A percentile compares a stretch with the other conserved stretches of the same genome.
Conservation (phyloP, 2,797 vertebrate species). For the Rhinatrema bivittatum region DNA sequence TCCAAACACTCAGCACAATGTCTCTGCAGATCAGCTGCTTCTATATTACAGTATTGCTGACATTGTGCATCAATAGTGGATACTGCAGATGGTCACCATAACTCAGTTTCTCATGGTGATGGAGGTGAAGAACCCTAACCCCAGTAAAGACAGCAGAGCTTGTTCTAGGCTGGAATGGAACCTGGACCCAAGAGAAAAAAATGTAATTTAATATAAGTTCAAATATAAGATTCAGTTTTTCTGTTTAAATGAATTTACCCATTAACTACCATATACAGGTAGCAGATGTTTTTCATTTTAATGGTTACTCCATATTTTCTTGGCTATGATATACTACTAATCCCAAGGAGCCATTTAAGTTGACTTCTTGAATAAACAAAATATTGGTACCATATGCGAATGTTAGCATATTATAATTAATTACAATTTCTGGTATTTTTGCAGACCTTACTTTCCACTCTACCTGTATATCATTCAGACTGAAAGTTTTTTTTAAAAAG, state of each 20-base stretch:
- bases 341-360: conserved; percentile 50
- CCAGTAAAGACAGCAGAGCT: too few relatives aligned
- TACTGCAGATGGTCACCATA: too few relatives aligned
- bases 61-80: too few relatives aligned
- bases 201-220: too few relatives aligned
- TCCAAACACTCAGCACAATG: too few relatives aligned
- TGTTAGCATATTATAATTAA: conserved; percentile 61
- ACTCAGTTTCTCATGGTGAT: too few relatives aligned
- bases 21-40: too few relatives aligned
- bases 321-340: conserved; percentile 50
- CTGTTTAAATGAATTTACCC: conserved; percentile 34
- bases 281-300: conserved; percentile 64
- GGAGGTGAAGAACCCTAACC: too few relatives aligned
- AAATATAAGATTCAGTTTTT: too few relatives aligned
- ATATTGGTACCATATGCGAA: conserved; percentile 62
- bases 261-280: conserved; percentile 39
- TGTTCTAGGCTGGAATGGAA: too few relatives aligned
- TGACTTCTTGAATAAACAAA: conserved; percentile 56
- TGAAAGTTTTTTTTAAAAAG: conserved; percentile 42
- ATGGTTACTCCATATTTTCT: conserved; percentile 52
- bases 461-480: conserved; percentile 44
- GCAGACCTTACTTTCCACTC: conserved; percentile 47
- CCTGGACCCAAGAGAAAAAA: too few relatives aligned
- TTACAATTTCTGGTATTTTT: conserved; percentile 55
- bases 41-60: too few relatives aligned